A percentile compares a stretch with the other conserved stretches of the same genome.
phyloP scores from a whole-genome alignment of 2,888 invertebrate species.

The Drosophila stalkeri region DNA sequence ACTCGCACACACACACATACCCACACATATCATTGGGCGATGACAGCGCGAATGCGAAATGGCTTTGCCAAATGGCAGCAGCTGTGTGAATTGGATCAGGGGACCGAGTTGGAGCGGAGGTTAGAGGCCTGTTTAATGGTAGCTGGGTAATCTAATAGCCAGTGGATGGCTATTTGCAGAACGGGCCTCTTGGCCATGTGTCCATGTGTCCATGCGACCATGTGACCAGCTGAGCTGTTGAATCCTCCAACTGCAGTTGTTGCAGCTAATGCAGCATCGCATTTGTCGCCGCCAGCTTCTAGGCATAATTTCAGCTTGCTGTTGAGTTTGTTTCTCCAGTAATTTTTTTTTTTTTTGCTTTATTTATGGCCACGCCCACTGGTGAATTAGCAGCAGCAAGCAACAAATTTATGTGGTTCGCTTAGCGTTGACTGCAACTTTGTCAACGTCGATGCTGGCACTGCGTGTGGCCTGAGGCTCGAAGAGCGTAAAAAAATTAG shows the following conservation, averaged over 20 bases:
- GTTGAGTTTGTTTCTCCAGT: slow-evolving; percentile 8
- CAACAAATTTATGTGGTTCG: slow-evolving; percentile 47
- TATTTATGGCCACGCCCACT: slow-evolving; percentile 57
- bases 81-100: slow-evolving; percentile 32
- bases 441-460: slow-evolving; percentile 59
- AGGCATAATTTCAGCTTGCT: slow-evolving; percentile 60
- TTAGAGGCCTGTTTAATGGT: slow-evolving; percentile 64
- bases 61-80: slow-evolving; percentile 38
- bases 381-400: slow-evolving; percentile 38
- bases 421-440: slow-evolving; percentile 60
- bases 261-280: slow-evolving; percentile 58
- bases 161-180: slow-evolving; percentile 39
- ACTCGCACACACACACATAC: slow-evolving; percentile 1
- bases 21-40: slow-evolving; percentile 41
- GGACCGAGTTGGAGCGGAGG: not conserved
- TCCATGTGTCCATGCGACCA: slow-evolving; percentile 1
- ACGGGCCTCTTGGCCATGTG: slow-evolving; percentile 1
- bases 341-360: slow-evolving; percentile 13
- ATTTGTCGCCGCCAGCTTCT: slow-evolving; percentile 40
- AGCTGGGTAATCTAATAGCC: slow-evolving; percentile 70
- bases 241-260: slow-evolving; percentile 12
- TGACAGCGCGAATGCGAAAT: slow-evolving; percentile 54
- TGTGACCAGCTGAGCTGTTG: slow-evolving; percentile 8
- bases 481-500: slow-evolving; percentile 55
- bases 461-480: slow-evolving; percentile 18